These are phyloP conservation scores for Sycophaga agraensis DNA, from an alignment of 1,140 invertebrate genomes.

Conservation along the genomic window DNA sequence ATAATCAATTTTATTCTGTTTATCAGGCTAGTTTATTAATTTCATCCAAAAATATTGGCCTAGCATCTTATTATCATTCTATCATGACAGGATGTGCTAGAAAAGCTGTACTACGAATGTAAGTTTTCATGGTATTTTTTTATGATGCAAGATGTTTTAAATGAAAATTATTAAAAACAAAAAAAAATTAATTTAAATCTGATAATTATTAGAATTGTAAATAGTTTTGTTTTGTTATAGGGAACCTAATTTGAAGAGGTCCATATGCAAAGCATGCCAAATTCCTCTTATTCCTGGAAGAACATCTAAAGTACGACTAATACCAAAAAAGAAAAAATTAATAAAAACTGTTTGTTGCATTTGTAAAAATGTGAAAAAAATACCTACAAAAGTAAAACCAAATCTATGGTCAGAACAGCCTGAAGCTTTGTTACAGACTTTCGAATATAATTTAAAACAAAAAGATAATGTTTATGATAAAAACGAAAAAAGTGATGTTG, in stretches of 20 bases:
- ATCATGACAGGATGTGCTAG: conserved; percentile 48
- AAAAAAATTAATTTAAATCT: conserved; percentile 1
- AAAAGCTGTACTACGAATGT: conserved; percentile 51
- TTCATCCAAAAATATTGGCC: conserved; percentile 37
- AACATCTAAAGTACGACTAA: conserved; percentile 48
- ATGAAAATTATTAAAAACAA: not conserved
- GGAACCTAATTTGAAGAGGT: conserved; percentile 49
- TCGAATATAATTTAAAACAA: no score
- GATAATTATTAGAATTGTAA: no score
- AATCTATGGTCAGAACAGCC: no score
- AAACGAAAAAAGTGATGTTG: no score
- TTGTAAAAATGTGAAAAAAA: no score
- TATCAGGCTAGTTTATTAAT: conserved; percentile 46
- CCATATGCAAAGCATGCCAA: conserved; percentile 51
- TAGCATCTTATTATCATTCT: conserved; percentile 46
- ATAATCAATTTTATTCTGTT: conserved; percentile 12
- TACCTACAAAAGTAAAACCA: no score
- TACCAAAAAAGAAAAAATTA: conserved; percentile 45
- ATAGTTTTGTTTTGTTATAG: conserved; percentile 34
- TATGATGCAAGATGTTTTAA: conserved; percentile 1
- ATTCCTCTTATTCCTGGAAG: conserved; percentile 51
- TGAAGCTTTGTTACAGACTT: no score
- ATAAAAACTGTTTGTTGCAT: conserved; percentile 46
- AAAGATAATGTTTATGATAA: no score
- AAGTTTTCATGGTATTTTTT: conserved; percentile 33